A percentile compares a stretch with the other conserved stretches of the same genome.
These are phyloP conservation scores for Mesoclemmys tuberculata DNA, from an alignment of 2,113 vertebrate species.

Conservation along the genomic window DNA sequence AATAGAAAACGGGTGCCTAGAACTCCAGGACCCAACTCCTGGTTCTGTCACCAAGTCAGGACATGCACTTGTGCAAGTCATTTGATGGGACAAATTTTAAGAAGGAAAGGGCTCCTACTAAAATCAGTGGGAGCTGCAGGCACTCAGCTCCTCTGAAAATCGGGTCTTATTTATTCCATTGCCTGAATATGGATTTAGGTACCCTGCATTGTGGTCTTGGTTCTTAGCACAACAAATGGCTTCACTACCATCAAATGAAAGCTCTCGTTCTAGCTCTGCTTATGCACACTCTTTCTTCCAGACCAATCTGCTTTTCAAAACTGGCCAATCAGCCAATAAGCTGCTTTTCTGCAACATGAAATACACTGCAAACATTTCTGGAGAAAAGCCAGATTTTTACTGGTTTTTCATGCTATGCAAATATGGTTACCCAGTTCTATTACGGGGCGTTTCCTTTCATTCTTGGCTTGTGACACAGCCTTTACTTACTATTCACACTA, in stretches of 20 bases:
- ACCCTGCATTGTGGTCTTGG: neutral
- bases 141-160: neutral
- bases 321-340: neutral
- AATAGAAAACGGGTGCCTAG: neutral
- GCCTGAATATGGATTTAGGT: rapidly evolving
- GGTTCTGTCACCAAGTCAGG: neutral
- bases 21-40: neutral
- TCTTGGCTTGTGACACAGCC: neutral
- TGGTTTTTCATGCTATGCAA: neutral
- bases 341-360: slow-evolving; percentile 32
- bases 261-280: neutral
- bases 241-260: neutral
- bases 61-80: neutral
- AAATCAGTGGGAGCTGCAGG: neutral
- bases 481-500: neutral
- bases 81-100: neutral
- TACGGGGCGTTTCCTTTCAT: neutral
- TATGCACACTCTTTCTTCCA: neutral
- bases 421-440: slow-evolving; percentile 2
- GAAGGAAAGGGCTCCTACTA: neutral
- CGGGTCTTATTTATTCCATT: neutral
- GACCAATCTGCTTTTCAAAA: neutral
- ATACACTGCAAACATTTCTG: slow-evolving; percentile 26
- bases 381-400: slow-evolving; percentile 12
- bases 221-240: neutral